Base-by-base conservation (phyloP, 2,797 vertebrate genomes). In the Aulostomus chinensis region DNA sequence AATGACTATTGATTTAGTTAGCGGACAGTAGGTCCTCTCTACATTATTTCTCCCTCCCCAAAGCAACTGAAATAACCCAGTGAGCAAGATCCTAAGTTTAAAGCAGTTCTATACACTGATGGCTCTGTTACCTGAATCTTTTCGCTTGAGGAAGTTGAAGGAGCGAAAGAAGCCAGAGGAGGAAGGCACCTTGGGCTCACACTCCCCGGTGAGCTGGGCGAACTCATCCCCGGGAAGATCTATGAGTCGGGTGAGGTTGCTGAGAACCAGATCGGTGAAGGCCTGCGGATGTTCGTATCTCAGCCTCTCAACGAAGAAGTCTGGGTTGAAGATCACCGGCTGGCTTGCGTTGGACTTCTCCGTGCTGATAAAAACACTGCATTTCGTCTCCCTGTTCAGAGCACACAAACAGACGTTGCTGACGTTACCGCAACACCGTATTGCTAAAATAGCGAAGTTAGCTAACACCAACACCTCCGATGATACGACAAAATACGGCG, bases 261-360 rank as follows among this genome's bases (percentile, higher is more conserved):
- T 95, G 33, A 99, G 93, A 22, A 98, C 85, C 28, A 99, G 69
- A 67, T 98, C 96, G 0, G 88, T 86, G 80, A 97, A 98, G 37
- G 85, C 82, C 47, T 95, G 93, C 0, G 94, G 95, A 40, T 90
- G 92, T 72, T 98, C 97, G 45, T 98, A 93, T 35, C 92, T 92
- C 46, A 99, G 83, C 58, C 95, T 94, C 80, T 98, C 97, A 80
- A 99, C 97, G 47, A 96, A 99, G 84, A 99, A 99, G 76, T 99
- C 96, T 0, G 96, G 96, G 81, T 98, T 97, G 79, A 97, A 98
- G 76, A 99, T 97, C 67, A 99, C 89, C 0, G 96, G 90, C 70
- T 91, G 92, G 61, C 84, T 89, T 14, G 80, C 67, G 16, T 77
- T 86, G 5, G 92, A 84, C 50, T 90, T 89, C 28, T 94, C 93